These are phyloP conservation scores for Ophion ellenae DNA, from an alignment of 2,888 invertebrate species.

Conservation along the genomic window DNA sequence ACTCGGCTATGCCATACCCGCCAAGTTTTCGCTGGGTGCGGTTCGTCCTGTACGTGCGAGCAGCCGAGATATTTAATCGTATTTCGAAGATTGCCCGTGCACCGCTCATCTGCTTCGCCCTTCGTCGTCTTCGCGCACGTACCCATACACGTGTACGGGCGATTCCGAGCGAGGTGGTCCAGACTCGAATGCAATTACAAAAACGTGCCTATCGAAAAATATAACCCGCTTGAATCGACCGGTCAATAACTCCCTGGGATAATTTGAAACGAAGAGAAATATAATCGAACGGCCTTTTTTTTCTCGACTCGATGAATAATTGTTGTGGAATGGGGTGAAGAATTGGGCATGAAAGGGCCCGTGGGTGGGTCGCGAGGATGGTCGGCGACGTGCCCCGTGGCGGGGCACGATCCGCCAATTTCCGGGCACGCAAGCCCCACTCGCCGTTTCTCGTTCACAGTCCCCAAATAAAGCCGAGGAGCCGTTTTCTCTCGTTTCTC, in stretches of 20 bases:
- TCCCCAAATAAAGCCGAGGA: slow-evolving; percentile 63
- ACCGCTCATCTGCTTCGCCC: slow-evolving; percentile 36
- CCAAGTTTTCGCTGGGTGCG: slow-evolving; percentile 33
- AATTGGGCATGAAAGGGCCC: not conserved
- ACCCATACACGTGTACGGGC: not conserved
- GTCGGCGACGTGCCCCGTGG: slow-evolving; percentile 3
- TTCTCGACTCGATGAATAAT: too few species aligned
- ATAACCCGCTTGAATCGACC: too few species aligned
- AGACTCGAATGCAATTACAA: too few species aligned
- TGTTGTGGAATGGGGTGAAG: not conserved
- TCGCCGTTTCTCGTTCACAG: slow-evolving; percentile 19
- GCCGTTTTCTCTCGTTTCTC: slow-evolving; percentile 35
- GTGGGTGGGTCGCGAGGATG: slow-evolving; percentile 4
- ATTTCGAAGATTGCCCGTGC: slow-evolving; percentile 55
- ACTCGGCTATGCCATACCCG: not conserved
- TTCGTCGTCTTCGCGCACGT: not conserved
- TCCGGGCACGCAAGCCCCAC: slow-evolving; percentile 13
- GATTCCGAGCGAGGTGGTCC: slow-evolving; percentile 6
- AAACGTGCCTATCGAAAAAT: too few species aligned
- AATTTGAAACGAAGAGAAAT: not conserved
- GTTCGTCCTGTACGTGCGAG: slow-evolving; percentile 47
- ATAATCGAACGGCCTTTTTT: not conserved
- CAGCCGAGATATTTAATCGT: slow-evolving; percentile 63
- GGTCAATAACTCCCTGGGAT: too few species aligned
- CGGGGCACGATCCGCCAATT: slow-evolving; percentile 48